These are phyloP conservation scores for Dromas ardeola DNA, from an alignment of 2,113 vertebrate genomes.

Conservation along the genomic window DNA sequence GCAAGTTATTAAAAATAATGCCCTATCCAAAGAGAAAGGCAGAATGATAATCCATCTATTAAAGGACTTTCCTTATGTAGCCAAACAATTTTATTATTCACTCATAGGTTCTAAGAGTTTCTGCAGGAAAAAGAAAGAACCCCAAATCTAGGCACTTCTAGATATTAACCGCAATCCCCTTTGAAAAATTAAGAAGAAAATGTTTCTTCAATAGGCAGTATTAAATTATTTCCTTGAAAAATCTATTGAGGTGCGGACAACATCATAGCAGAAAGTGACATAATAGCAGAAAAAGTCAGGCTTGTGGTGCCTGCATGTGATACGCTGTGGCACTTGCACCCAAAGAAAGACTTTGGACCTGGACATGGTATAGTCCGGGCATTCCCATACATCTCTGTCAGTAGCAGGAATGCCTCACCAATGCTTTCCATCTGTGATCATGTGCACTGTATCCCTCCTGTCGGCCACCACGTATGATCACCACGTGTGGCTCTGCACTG, in stretches of 20 bases:
- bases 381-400: neutral
- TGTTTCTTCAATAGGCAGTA: neutral
- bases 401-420: neutral
- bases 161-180: neutral
- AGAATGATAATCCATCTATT: neutral
- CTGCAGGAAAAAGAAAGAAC: neutral
- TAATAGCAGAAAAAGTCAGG: neutral
- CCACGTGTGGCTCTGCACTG: rapidly evolving
- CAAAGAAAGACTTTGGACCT: neutral
- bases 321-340: neutral
- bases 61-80: neutral
- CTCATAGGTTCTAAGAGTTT: neutral
- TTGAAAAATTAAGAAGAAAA: neutral
- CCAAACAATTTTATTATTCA: neutral
- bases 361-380: neutral
- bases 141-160: neutral
- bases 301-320: neutral
- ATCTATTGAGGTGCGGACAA: neutral
- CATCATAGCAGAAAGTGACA: neutral
- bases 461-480: neutral
- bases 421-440: neutral
- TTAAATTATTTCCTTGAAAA: neutral
- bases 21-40: neutral
- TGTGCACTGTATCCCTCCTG: neutral
- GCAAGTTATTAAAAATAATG: neutral